Base-by-base conservation (phyloP, 2,888 invertebrate genomes). In the Nephrotoma appendiculata region DNA sequence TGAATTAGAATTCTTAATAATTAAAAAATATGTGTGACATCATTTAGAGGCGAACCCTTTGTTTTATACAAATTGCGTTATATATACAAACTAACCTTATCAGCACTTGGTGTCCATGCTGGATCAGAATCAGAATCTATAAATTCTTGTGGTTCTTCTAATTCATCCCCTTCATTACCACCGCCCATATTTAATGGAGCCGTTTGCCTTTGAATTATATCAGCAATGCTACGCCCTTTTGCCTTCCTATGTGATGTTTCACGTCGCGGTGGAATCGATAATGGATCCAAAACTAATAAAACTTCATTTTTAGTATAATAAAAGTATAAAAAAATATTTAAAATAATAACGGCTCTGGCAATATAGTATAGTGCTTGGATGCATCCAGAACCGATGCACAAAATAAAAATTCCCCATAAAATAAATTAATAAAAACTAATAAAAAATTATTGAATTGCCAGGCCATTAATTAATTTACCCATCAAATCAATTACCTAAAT, bases 21-120 rank as follows among this genome's bases (percentile, higher is more conserved):
- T 71, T 44, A 86, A 83, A 44, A 83, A 44, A 83, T 41, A 86
- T 87, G 31, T 71, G 71, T 71, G 71, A 71, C 71, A 71, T 7
- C 71, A 71, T 71, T 71, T 71, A 71, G 71, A 71, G 31, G 71
- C 71, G 71, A 71, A 71, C 31, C 71, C 71, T 71, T 31, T 71
- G 15, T 71, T 71, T 71, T 71, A 31, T 31, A 71, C 71, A 71
- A 31, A 71, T 71, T 71, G 71, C 84, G 41, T 84, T 43, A 41
- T 41, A 86, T 86, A 43, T 11, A 42, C 48, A 86, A 71, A 57
- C 48, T 86, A 88, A 92, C 92, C 89, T 92, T 91, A 89, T 93
- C 93, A 48, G 93, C 93, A 88, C 93, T 93, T 7, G 95, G 95
- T n/a, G 94, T 95, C 95, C 95, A 95, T n/a, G 94, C 95, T 7